Evolutionary conservation across 2,113 vertebrate genomes (phyloP).

Genomic region (Dromaius novaehollandiae): DNA sequence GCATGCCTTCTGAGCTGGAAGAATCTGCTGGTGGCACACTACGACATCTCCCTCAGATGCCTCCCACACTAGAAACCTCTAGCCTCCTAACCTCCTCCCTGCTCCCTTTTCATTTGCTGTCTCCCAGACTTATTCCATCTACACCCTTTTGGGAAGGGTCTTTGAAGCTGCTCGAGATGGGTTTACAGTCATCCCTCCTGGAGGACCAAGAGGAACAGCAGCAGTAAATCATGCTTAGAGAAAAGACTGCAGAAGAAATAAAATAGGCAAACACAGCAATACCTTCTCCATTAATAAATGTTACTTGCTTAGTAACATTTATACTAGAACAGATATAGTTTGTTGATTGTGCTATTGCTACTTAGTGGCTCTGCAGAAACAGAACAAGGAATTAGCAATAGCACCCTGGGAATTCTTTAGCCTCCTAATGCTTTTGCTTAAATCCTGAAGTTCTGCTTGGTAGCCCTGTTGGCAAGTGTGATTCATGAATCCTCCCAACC

Average conservation of each 20-base stretch:
- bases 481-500: slow-evolving; percentile 32
- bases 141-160: neutral
- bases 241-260: neutral
- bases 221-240: neutral
- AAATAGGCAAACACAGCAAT: neutral
- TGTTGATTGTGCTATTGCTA: neutral
- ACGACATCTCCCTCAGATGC: neutral
- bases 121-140: neutral
- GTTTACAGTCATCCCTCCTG: neutral
- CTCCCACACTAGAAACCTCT: neutral
- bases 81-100: neutral
- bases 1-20: neutral
- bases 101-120: neutral
- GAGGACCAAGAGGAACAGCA: neutral
- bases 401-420: neutral
- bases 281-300: neutral
- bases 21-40: neutral
- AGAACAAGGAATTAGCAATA: neutral
- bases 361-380: neutral
- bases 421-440: neutral
- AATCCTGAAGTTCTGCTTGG: neutral
- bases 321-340: neutral
- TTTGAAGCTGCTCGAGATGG: neutral
- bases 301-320: neutral
- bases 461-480: neutral